Conservation (phyloP, 2,113 vertebrate genomes). For the Myotis davidii region DNA sequence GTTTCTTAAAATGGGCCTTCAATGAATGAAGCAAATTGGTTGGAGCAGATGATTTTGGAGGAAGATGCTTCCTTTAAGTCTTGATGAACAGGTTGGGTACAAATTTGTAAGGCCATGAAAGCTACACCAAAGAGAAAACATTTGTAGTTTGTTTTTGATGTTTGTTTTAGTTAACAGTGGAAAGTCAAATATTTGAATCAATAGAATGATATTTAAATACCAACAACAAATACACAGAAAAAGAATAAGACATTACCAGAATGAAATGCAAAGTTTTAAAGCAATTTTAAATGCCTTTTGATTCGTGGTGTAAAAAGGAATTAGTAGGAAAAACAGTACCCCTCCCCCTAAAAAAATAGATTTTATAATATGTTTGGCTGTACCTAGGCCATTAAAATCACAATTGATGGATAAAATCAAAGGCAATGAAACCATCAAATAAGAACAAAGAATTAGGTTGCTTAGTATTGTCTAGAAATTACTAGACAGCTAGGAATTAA, state of each 20-base stretch:
- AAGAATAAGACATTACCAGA: neutral
- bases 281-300: slow-evolving; percentile 20
- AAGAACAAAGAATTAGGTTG: neutral
- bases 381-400: neutral
- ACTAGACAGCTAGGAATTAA: neutral
- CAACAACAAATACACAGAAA: neutral
- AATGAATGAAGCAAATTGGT: neutral
- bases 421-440: neutral
- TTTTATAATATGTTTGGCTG: neutral
- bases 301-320: neutral
- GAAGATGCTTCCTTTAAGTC: neutral
- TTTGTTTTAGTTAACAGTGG: neutral
- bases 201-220: slow-evolving; percentile 35
- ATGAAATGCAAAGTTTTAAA: neutral
- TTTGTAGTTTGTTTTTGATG: neutral
- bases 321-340: neutral
- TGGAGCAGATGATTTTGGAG: neutral
- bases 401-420: neutral
- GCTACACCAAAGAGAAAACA: neutral
- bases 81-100: neutral
- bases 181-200: slow-evolving; percentile 7
- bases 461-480: neutral
- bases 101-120: neutral
- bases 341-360: too few species aligned
- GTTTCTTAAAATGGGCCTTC: neutral